Base-by-base conservation (phyloP, 2,888 invertebrate genomes). In the Calameuta pallipes region DNA sequence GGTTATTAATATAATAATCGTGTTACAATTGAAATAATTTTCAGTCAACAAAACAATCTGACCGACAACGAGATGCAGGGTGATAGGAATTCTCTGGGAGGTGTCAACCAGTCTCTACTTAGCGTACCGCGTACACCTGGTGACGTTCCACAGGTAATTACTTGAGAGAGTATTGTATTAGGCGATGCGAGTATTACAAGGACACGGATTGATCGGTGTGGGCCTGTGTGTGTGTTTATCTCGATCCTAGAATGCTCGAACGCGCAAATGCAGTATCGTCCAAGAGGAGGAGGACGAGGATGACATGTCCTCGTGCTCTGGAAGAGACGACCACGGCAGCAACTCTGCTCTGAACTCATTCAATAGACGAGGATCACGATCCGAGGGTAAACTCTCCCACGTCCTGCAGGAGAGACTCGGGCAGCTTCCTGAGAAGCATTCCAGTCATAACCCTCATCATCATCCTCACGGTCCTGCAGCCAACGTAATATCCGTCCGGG, bases 281-380 rank as follows among this genome's bases (percentile, higher is more conserved):
- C 96, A 97, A 85, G 97, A 97, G 89, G 98, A 98, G 90, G 98
- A 98, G 86, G 98, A 97, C 87, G 96, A 97, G 89, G 98, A 98
- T 87, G 97, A 96, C 85, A 93, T 93, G 82, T 91, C 93, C 71
- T 89, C 94, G 82, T 93, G 93, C 84, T 92, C 94, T 11, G 94
- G 94, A 33, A 93, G 94, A 13, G 94, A 94, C 87, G 94, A 93
- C 84, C 92, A 86, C 37, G 86, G 89, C 68, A 90, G 89, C 78
- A 89, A 87, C 77, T 88, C 93, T 9, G 89, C 92, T 4, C 88
- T 92, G 79, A 92, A 90, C 83, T 93, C 93, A 85, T 89, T 94
- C 77, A 94, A 94, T 83, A 92, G 95, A 15, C 94, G 96, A 33
- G 96, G 96, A 77, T 96, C 96, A 73, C 94, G 96, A 82, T 96